Percentiles rank a stretch among this genome's conserved stretches.
Conservation (phyloP, 1,140 invertebrate species). For the Drosophila lowei region DNA sequence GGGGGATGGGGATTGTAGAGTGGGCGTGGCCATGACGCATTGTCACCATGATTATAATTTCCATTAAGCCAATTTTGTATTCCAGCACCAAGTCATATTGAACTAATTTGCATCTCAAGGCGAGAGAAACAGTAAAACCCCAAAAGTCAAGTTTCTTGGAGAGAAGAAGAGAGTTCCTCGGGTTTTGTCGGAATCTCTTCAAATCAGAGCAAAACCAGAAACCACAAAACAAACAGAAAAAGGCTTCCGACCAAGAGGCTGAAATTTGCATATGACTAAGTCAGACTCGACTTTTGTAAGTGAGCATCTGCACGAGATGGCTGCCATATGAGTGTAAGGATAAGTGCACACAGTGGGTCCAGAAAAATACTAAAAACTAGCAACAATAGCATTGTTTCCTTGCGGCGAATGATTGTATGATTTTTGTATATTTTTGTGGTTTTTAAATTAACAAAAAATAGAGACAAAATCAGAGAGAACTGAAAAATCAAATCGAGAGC, state of each 20-base stretch:
- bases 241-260: not conserved
- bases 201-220: conserved; percentile 29
- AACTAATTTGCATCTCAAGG: conserved; percentile 65
- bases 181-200: conserved; percentile 10
- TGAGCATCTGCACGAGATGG: conserved; percentile 3
- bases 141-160: conserved; percentile 27
- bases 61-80: conserved; percentile 63
- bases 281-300: not conserved
- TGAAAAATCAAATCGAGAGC: too few species aligned
- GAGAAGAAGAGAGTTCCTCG: conserved; percentile 2
- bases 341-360: too few species aligned
- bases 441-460: too few species aligned
- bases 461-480: too few species aligned
- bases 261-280: conserved; percentile 24
- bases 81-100: conserved; percentile 53
- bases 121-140: conserved; percentile 17
- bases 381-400: too few species aligned
- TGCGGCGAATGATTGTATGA: too few species aligned
- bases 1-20: not conserved
- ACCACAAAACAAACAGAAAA: conserved; percentile 16
- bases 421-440: too few species aligned
- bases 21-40: conserved; percentile 42
- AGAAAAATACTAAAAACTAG: too few species aligned
- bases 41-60: conserved; percentile 69
- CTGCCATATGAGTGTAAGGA: too few species aligned